Conservation (phyloP, 2,113 vertebrate species). For the Lasiurus borealis region DNA sequence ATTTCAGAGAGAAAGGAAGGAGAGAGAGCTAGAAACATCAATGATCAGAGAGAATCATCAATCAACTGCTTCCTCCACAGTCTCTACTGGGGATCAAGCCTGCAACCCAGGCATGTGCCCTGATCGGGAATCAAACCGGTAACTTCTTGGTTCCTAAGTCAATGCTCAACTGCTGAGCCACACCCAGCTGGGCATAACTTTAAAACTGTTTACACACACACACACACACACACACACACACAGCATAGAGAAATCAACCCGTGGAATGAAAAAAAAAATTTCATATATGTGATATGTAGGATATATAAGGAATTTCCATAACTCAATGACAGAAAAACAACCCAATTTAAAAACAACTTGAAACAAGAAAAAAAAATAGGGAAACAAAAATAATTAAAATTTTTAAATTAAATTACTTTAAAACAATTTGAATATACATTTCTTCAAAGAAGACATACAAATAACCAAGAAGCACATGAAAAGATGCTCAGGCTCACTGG, state of each 20-base stretch:
- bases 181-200: background rate
- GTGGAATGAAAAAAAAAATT: background rate
- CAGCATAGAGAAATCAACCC: background rate
- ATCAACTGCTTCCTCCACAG: too few relatives aligned
- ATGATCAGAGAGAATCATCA: too few relatives aligned
- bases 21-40: too few relatives aligned
- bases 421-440: background rate
- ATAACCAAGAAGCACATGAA: background rate
- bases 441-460: background rate
- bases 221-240: background rate
- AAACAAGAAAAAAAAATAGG: too few relatives aligned
- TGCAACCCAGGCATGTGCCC: too few relatives aligned
- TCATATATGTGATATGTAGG: background rate
- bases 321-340: background rate
- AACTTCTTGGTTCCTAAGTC: too few relatives aligned
- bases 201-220: background rate
- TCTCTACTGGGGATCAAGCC: too few relatives aligned
- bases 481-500: background rate
- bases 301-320: background rate
- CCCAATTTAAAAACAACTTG: background rate
- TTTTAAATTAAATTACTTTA: background rate
- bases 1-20: too few relatives aligned
- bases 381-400: too few relatives aligned
- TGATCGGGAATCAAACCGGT: too few relatives aligned
- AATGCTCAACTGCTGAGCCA: too few relatives aligned